Evolutionary conservation across 92 coral and sea anemone genomes (phyloP), one percentile per base, ranked within the genome.

Genomic region (Palythoa grandis): DNA sequence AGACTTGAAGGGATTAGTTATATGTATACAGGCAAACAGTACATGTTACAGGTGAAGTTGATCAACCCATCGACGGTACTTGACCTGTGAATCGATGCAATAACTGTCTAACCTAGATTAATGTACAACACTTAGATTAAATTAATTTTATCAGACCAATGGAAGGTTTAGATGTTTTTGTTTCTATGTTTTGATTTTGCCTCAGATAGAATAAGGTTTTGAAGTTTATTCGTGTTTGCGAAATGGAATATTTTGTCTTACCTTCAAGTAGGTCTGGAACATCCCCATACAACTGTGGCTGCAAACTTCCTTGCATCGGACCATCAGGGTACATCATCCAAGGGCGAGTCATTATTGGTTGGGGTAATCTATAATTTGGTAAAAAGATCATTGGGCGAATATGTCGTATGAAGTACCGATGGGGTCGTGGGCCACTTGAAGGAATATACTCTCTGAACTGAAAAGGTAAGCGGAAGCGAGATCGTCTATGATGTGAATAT

Each of bases 391-490:
- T 6, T 24, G 85, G 85, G 40, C 85, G 85, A 48, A 80, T 35
- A 22, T 56, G 85, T 66, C 74, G 58, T n/a, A 80, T 47, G 23
- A 7, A 65, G 61, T 65, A 80, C 19, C 75, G 85, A n/a, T 80
- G 70, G 48, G 12, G 67, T 11, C 17, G 70, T 1, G 39, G 75
- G 22, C 74, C 23, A 6, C 40, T 52, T 43, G 85, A 63, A 7
- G 85, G 85, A 11, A 67, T n/a, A 22, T 80, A 80, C 48, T 66
- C 43, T 67, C 85, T 47, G 40, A 80, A 80, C 85, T 67, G 85
- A 65, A 40, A 16, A 20, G 85, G 85, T 37, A 65, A 48, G 74
- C 75, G 85, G 74, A 67, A 43, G 60, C 65, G 58, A 23, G 43
- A 40, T 35, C 73, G 85, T 3, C 85, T 54, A 11, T 80, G 58